Conservation (phyloP, 2,113 vertebrate species). For the Cavia porcellus region DNA sequence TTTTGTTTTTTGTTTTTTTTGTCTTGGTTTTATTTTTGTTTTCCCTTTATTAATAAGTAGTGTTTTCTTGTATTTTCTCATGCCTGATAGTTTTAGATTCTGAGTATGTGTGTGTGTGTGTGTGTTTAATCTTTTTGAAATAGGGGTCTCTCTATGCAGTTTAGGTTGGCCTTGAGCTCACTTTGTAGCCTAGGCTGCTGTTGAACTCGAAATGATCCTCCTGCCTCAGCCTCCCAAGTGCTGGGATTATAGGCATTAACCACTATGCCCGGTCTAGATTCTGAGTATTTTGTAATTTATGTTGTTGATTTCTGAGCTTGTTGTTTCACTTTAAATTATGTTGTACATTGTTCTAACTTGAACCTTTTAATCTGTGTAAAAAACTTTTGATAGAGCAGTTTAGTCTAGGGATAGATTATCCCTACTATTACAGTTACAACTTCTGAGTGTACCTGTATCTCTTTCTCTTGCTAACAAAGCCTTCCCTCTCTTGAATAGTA, state of each 20-base stretch:
- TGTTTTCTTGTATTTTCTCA: neutral
- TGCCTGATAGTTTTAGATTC: neutral
- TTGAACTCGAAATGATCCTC: no score
- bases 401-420: neutral
- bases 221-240: no score
- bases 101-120: no score
- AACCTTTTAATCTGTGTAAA: neutral
- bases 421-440: neutral
- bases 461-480: neutral
- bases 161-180: no score
- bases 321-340: neutral
- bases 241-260: no score
- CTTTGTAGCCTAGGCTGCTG: no score
- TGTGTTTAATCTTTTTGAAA: no score
- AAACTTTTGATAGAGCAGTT: neutral
- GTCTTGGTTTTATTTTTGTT: no score
- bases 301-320: neutral
- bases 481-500: neutral
- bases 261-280: no score
- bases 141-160: no score
- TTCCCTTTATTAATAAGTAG: neutral
- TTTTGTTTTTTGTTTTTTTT: no score
- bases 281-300: neutral
- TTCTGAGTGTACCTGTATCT: neutral
- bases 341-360: neutral